Evolutionary conservation across 2,113 vertebrate species (phyloP).

Genomic region (Caretta caretta): DNA sequence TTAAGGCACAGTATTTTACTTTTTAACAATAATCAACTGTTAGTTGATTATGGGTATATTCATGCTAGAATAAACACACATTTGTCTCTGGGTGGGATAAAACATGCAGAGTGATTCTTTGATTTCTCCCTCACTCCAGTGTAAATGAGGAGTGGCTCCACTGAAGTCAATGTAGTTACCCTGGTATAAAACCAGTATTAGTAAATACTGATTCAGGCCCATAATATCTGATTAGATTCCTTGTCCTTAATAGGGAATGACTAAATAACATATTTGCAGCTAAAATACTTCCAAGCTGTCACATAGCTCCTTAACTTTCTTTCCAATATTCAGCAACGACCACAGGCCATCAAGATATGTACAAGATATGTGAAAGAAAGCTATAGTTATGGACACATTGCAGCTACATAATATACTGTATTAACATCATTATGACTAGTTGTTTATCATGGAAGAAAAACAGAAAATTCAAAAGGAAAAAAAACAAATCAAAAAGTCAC

Average conservation of each 20-base stretch:
- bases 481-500: background rate
- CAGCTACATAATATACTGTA: background rate
- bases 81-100: background rate
- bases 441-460: background rate
- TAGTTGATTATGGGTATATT: background rate
- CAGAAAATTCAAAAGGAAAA: background rate
- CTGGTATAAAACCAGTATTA: background rate
- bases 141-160: background rate
- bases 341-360: background rate
- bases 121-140: background rate
- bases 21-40: background rate
- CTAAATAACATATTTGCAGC: background rate
- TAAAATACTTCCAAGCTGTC: background rate
- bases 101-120: background rate
- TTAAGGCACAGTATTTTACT: background rate
- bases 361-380: background rate
- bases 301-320: background rate
- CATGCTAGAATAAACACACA: background rate
- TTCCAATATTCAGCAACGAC: background rate
- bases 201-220: background rate
- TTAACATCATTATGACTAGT: fast-evolving
- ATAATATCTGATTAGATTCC: background rate
- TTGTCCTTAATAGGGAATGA: background rate
- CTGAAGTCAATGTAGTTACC: background rate
- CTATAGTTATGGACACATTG: background rate